Conservation (phyloP, 2,888 invertebrate genomes). For the Aporophyla lueneburgensis region DNA sequence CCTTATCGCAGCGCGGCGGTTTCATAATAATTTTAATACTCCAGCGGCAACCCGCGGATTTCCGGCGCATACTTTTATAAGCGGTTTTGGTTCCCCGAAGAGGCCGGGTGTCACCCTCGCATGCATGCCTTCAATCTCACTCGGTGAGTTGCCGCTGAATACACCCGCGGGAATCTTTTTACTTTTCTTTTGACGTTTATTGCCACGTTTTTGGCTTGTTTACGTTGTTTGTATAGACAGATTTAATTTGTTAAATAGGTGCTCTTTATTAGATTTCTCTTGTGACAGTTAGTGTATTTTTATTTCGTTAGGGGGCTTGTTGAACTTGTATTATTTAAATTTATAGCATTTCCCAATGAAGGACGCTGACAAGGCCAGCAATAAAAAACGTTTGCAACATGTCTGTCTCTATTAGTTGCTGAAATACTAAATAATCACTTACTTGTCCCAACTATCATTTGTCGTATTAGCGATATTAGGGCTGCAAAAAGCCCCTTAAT, state of each 20-base stretch:
- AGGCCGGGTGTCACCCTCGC: conserved; percentile 82
- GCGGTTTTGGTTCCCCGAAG: conserved; percentile 80
- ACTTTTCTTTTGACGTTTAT: conserved; percentile 79
- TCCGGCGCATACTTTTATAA: conserved; percentile 84
- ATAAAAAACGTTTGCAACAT: not conserved
- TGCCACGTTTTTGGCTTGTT: conserved; percentile 70
- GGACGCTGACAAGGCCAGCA: not conserved
- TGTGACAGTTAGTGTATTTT: conserved; percentile 51
- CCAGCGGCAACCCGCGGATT: conserved; percentile 76
- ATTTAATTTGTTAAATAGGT: conserved; percentile 69
- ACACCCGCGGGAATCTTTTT: conserved; percentile 80
- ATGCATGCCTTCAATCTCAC: conserved; percentile 80
- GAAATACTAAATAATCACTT: conserved; percentile 48
- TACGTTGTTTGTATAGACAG: conserved; percentile 61
- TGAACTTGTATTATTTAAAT: conserved; percentile 12
- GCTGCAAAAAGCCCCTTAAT: conserved; percentile 75
- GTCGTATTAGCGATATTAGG: conserved; percentile 64
- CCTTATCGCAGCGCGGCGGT: conserved; percentile 85
- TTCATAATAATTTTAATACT: conserved; percentile 91
- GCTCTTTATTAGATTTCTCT: conserved; percentile 63
- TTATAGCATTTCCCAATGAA: not conserved
- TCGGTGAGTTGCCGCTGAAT: conserved; percentile 77
- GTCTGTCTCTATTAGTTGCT: conserved; percentile 16
- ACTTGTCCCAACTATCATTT: conserved; percentile 58
- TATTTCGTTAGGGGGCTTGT: conserved; percentile 41